Conservation (phyloP, 2,888 invertebrate species). For the Parnassius apollo region DNA sequence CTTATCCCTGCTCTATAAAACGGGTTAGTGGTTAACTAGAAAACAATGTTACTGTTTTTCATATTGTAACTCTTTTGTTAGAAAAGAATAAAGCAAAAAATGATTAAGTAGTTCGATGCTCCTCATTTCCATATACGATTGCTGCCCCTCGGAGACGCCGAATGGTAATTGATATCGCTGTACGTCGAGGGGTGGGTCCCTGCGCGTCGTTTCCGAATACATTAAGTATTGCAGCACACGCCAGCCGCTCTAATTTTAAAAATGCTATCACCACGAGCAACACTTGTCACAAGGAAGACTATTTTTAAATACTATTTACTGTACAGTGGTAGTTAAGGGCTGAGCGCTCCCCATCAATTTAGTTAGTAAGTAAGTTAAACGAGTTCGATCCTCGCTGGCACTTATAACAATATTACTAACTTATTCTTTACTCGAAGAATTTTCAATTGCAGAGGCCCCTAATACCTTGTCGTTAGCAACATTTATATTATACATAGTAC, state of each 20-base stretch:
- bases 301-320: background rate
- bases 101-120: constrained; percentile 9
- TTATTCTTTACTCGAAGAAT: too few species aligned
- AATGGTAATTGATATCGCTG: constrained; percentile 14
- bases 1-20: too few species aligned
- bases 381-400: too few species aligned
- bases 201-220: constrained; percentile 1
- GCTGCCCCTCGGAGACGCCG: constrained; percentile 13
- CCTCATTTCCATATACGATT: constrained; percentile 18
- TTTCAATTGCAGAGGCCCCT: too few species aligned
- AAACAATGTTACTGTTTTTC: too few species aligned
- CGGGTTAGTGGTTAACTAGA: too few species aligned
- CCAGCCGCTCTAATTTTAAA: constrained; percentile 2
- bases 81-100: background rate
- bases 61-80: too few species aligned
- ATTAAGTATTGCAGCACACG: background rate
- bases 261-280: background rate
- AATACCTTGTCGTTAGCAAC: too few species aligned
- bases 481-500: too few species aligned
- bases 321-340: background rate
- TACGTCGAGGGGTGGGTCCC: background rate
- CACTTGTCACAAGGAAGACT: background rate
- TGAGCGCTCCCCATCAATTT: too few species aligned
- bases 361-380: too few species aligned
- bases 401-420: too few species aligned